These are phyloP conservation scores for Amiota minor DNA, from an alignment of 2,888 invertebrate species.

Conservation along the genomic window DNA sequence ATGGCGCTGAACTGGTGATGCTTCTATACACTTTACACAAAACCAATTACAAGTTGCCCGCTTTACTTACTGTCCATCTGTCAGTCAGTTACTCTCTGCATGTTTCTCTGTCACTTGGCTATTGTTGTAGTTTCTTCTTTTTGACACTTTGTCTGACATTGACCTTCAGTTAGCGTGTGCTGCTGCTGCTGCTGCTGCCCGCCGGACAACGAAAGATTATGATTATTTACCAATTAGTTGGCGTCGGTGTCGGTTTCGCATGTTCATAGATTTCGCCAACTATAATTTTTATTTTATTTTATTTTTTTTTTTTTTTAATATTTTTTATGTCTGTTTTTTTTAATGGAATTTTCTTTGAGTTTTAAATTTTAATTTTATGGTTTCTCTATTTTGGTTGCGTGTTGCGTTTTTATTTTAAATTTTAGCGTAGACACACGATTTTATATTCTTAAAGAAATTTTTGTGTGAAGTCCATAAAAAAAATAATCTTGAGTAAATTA, in stretches of 20 bases:
- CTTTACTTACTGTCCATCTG: not conserved
- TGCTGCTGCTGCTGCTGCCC: not conserved
- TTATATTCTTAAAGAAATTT: constrained; percentile 18
- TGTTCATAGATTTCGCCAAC: constrained; percentile 11
- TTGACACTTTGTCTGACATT: constrained; percentile 8
- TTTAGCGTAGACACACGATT: not conserved
- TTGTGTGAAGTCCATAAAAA: constrained; percentile 55
- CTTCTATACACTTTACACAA: no score
- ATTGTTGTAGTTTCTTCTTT: constrained; percentile 10
- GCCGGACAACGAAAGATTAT: not conserved
- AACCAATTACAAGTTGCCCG: no score
- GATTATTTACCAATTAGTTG: constrained; percentile 22
- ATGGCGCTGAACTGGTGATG: no score
- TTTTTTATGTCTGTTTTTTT: constrained; percentile 11
- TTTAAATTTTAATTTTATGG: constrained; percentile 32
- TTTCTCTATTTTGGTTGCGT: constrained; percentile 34
- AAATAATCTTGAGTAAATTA: constrained; percentile 54
- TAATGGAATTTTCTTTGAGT: not conserved
- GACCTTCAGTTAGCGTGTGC: not conserved
- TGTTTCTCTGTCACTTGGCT: not conserved
- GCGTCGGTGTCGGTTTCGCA: constrained; percentile 16
- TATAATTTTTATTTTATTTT: constrained; percentile 11
- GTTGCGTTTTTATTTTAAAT: constrained; percentile 12
- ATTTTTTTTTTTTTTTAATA: constrained; percentile 21
- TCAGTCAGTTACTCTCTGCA: not conserved